These are phyloP conservation scores for Yponomeuta malinellus DNA, from an alignment of 2,888 invertebrate genomes.

Conservation along the genomic window DNA sequence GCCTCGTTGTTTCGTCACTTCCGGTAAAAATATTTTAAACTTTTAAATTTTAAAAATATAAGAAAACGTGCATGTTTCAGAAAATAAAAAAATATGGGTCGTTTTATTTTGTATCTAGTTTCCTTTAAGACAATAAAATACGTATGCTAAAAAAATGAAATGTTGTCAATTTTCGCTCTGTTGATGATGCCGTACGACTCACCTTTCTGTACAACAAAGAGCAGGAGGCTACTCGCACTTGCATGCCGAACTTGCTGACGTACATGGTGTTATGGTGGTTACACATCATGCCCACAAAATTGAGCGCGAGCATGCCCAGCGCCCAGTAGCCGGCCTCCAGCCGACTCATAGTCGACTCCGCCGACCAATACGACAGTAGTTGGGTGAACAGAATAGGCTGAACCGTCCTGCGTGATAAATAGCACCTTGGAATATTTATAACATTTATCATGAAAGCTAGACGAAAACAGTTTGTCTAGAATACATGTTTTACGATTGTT, in stretches of 20 bases:
- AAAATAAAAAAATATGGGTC: too few relatives aligned
- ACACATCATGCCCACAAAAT: conserved; percentile 71
- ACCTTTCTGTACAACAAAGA: conserved; percentile 87
- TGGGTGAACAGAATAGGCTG: conserved; percentile 73
- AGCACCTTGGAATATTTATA: background rate
- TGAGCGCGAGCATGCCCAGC: conserved; percentile 63
- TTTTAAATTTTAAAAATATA: too few relatives aligned
- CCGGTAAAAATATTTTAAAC: too few relatives aligned
- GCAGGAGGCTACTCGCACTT: conserved; percentile 81
- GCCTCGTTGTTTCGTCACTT: too few relatives aligned
- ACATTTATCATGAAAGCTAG: too few relatives aligned
- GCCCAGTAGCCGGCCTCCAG: conserved; percentile 76
- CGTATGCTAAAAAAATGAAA: too few relatives aligned
- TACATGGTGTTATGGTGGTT: conserved; percentile 84
- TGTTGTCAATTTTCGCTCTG: too few relatives aligned
- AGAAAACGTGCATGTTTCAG: too few relatives aligned
- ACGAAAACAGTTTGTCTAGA: too few relatives aligned
- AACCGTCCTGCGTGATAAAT: conserved; percentile 46
- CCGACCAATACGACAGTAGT: conserved; percentile 70
- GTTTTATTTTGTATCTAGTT: too few relatives aligned
- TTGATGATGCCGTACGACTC: conserved; percentile 15
- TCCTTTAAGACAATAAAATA: too few relatives aligned
- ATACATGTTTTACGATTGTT: too few relatives aligned
- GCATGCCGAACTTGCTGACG: conserved; percentile 79
- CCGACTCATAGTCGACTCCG: conserved; percentile 41